Conservation (phyloP, 2,888 invertebrate species). For the Morpho helenor region DNA sequence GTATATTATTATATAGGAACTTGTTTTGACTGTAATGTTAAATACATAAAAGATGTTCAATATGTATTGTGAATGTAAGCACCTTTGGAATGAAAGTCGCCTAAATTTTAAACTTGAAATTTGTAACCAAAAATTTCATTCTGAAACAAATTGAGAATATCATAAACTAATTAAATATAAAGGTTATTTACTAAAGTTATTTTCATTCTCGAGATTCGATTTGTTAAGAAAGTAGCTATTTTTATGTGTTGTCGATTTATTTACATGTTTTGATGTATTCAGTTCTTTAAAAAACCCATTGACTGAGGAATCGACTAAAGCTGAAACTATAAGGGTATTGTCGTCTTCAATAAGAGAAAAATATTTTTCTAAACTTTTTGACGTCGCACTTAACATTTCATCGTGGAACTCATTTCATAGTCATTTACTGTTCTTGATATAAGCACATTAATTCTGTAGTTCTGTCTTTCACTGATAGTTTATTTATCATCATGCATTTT, state of each 20-base stretch:
- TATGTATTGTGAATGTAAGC: neutral
- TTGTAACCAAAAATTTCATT: neutral
- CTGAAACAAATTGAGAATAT: too few relatives aligned
- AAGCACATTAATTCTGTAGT: constrained; percentile 41
- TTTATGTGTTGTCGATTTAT: constrained; percentile 8
- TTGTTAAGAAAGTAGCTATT: constrained; percentile 5
- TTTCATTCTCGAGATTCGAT: constrained; percentile 1
- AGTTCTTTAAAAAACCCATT: constrained; percentile 32
- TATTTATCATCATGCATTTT: constrained; percentile 30
- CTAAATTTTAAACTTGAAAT: constrained; percentile 2
- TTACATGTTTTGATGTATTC: constrained; percentile 15
- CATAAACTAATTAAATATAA: neutral
- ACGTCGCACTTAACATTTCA: constrained; percentile 56
- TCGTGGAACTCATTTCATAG: constrained; percentile 55
- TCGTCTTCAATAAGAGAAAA: constrained; percentile 61
- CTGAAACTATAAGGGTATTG: constrained; percentile 58
- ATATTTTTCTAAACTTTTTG: constrained; percentile 78
- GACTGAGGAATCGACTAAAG: constrained; percentile 74
- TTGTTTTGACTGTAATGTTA: neutral
- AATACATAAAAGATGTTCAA: constrained; percentile 2
- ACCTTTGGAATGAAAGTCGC: constrained; percentile 3
- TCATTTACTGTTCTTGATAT: constrained; percentile 52
- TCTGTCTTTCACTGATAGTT: constrained; percentile 33
- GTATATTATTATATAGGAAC: constrained; percentile 17
- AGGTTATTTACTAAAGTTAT: neutral